Conservation (phyloP, 2,113 vertebrate species). For the Lates calcarifer region DNA sequence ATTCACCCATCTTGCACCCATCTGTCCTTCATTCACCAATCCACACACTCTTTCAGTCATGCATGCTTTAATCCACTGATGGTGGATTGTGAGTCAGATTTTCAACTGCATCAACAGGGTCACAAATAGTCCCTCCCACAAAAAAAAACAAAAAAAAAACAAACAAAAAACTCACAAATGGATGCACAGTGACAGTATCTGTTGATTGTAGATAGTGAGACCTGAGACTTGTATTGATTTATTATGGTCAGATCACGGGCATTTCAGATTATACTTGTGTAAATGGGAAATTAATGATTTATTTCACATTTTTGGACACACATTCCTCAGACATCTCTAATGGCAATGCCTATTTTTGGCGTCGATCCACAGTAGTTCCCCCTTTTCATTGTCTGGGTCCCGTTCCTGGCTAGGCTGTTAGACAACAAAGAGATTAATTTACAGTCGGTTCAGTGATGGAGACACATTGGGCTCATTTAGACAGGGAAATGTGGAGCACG, state of each 20-base stretch:
- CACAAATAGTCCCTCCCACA: slow-evolving; percentile 5
- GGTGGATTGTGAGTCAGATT: slow-evolving; percentile 14
- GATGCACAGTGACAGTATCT: neutral
- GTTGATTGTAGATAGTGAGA: neutral
- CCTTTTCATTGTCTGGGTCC: slow-evolving; percentile 46
- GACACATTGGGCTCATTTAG: slow-evolving; percentile 65
- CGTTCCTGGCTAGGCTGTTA: slow-evolving; percentile 41
- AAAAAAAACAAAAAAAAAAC: neutral
- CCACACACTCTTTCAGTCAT: slow-evolving; percentile 22
- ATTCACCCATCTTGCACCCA: neutral
- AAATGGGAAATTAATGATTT: slow-evolving; percentile 21
- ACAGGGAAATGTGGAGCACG: slow-evolving; percentile 62
- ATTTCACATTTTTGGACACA: slow-evolving; percentile 9
- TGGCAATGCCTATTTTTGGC: slow-evolving; percentile 13
- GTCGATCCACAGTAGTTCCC: slow-evolving; percentile 8
- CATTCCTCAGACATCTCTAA: neutral
- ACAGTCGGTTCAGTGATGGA: slow-evolving; percentile 61
- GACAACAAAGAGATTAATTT: slow-evolving; percentile 78
- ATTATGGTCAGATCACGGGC: neutral
- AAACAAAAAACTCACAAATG: neutral
- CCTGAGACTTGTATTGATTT: neutral
- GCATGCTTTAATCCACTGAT: slow-evolving; percentile 27
- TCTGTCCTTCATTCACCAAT: slow-evolving; percentile 27
- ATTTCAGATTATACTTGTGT: neutral
- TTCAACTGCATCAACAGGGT: slow-evolving; percentile 3